Percentiles rank a stretch among this genome's conserved stretches.
Evolutionary conservation across 1,140 invertebrate species (phyloP).

Genomic region (Amyelois transitella): DNA sequence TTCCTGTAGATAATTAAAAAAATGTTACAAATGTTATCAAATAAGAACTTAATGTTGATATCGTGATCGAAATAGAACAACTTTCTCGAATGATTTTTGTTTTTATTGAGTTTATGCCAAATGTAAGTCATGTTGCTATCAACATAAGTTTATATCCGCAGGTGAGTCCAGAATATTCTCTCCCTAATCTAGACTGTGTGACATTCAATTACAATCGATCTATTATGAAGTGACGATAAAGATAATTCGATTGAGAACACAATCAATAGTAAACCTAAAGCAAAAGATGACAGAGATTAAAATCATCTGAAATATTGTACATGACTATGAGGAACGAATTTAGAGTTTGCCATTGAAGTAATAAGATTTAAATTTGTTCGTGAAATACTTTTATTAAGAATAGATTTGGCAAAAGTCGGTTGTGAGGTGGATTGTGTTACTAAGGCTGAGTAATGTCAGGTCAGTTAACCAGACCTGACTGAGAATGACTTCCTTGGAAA

Average conservation of each 20-base stretch:
- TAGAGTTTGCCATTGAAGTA: background rate
- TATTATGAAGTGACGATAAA: constrained; percentile 1
- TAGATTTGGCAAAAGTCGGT: constrained; percentile 44
- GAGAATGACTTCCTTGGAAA: background rate
- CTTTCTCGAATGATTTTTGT: background rate
- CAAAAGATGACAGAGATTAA: background rate
- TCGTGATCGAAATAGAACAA: too few relatives aligned
- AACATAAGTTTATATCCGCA: background rate
- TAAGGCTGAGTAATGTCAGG: constrained; percentile 39
- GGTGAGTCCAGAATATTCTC: constrained; percentile 1
- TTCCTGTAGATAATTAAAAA: too few relatives aligned
- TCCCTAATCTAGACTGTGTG: background rate
- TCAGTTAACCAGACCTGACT: constrained; percentile 25
- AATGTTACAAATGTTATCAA: too few relatives aligned
- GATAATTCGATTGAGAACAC: background rate
- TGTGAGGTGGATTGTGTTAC: constrained; percentile 43
- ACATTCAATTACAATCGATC: constrained; percentile 3
- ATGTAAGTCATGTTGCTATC: background rate
- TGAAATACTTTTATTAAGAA: constrained; percentile 28
- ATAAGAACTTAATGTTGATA: too few relatives aligned
- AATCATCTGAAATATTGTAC: background rate
- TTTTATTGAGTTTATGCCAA: background rate
- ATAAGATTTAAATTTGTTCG: constrained; percentile 12
- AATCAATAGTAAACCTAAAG: background rate
- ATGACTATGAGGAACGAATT: background rate